Percentiles rank a stretch among this genome's conserved stretches.
phyloP scores from a whole-genome alignment of 2,797 vertebrate species.

The Eutrigla gurnardus region DNA sequence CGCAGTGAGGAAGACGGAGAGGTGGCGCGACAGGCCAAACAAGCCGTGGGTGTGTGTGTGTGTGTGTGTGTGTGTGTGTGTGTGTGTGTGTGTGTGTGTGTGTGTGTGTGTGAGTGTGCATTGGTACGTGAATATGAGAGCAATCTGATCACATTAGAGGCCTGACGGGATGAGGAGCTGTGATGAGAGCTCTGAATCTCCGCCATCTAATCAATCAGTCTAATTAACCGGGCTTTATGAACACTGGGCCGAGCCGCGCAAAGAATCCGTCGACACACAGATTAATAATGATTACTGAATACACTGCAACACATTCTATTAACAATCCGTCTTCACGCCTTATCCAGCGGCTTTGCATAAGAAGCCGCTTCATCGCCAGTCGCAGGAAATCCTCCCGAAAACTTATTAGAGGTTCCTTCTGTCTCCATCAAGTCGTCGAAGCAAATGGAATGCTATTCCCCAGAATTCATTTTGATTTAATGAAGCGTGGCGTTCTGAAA shows the following conservation, averaged over 20 bases:
- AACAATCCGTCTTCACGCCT: constrained; percentile 70
- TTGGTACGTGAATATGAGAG: constrained; percentile 59
- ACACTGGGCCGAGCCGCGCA: constrained; percentile 70
- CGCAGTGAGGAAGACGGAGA: constrained; percentile 59
- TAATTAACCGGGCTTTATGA: constrained; percentile 82
- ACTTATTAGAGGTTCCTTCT: constrained; percentile 41
- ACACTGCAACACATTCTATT: constrained; percentile 77
- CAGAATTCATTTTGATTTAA: constrained; percentile 42
- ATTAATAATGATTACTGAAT: constrained; percentile 83
- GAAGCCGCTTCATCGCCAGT: constrained; percentile 46
- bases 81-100: constrained; percentile 17
- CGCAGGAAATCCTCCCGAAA: constrained; percentile 59
- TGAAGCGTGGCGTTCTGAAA: constrained; percentile 42
- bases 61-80: not conserved
- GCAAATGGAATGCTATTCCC: constrained; percentile 41
- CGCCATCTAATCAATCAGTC: constrained; percentile 82
- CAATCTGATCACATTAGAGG: constrained; percentile 78
- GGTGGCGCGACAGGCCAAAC: constrained; percentile 63
- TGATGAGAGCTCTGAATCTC: constrained; percentile 75
- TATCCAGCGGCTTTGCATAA: constrained; percentile 58
- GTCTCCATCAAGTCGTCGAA: constrained; percentile 53
- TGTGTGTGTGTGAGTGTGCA: constrained; percentile 14
- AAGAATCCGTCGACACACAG: constrained; percentile 75
- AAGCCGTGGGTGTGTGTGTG: constrained; percentile 14
- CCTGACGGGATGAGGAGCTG: constrained; percentile 72